Evolutionary conservation across 1,140 invertebrate species (phyloP).

Genomic region (Lanistes nyassanus): DNA sequence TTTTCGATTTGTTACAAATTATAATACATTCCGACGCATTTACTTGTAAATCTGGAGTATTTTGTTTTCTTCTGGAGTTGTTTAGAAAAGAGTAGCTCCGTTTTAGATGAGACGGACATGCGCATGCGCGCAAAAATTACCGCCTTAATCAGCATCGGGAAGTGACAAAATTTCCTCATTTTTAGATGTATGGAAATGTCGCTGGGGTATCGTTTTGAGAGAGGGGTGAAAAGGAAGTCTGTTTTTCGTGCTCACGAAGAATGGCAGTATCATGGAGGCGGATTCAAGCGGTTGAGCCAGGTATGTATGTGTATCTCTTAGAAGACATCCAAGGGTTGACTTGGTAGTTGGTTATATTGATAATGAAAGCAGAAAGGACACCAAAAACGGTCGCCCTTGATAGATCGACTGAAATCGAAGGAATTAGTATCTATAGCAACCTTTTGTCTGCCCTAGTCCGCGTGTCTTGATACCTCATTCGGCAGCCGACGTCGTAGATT

Average conservation of each 20-base stretch:
- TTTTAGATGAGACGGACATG: neutral
- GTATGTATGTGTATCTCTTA: conserved; percentile 28
- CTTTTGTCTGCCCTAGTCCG: neutral
- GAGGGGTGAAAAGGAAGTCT: conserved; percentile 42
- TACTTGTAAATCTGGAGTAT: neutral
- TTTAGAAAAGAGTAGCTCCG: no score
- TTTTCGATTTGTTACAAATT: neutral
- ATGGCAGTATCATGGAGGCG: conserved; percentile 53
- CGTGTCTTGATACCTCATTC: neutral
- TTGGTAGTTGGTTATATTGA: conserved; percentile 6
- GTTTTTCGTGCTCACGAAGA: conserved; percentile 50
- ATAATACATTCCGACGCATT: neutral
- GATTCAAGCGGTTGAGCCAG: conserved; percentile 48
- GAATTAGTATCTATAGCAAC: neutral
- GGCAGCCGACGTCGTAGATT: neutral
- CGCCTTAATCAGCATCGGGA: conserved; percentile 20
- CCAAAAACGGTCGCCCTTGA: conserved; percentile 14
- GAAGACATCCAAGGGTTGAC: conserved; percentile 7
- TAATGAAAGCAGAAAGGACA: conserved; percentile 27
- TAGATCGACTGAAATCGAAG: neutral
- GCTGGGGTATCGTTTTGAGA: conserved; percentile 39
- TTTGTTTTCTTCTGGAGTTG: neutral
- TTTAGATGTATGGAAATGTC: conserved; percentile 27
- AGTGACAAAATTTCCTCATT: conserved; percentile 19
- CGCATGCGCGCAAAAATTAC: conserved; percentile 37